Conservation (phyloP, 1,140 invertebrate species). For the Mesaphorura yosii region DNA sequence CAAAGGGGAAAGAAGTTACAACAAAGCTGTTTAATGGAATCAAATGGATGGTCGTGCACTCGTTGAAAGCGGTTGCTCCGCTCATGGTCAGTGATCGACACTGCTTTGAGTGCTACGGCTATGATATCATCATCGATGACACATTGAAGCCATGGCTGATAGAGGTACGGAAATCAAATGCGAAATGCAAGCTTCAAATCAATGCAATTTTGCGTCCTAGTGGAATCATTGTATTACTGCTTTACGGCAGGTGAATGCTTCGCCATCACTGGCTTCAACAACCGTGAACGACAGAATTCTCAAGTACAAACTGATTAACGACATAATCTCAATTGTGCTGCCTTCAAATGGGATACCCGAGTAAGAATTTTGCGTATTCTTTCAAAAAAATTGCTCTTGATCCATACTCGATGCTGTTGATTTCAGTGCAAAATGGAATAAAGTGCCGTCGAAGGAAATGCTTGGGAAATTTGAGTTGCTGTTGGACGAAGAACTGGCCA, state of each 20-base stretch:
- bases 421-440: conserved; percentile 74
- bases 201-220: background rate
- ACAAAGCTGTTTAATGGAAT: conserved; percentile 72
- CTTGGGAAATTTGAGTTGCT: conserved; percentile 80
- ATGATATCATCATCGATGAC: conserved; percentile 79
- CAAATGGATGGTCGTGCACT: conserved; percentile 72
- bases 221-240: background rate
- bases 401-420: background rate
- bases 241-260: conserved; percentile 70
- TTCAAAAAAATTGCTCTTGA: conserved; percentile 1
- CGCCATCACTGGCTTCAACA: conserved; percentile 84
- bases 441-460: conserved; percentile 62
- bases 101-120: conserved; percentile 73
- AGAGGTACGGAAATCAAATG: conserved; percentile 42
- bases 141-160: conserved; percentile 74
- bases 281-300: conserved; percentile 90
- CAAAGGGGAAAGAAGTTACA: conserved; percentile 72
- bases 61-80: conserved; percentile 61
- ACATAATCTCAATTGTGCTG: conserved; percentile 81
- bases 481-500: conserved; percentile 66
- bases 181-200: background rate
- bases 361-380: conserved; percentile 43
- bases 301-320: conserved; percentile 91
- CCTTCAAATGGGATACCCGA: conserved; percentile 81
- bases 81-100: conserved; percentile 63